phyloP scores from a whole-genome alignment of 2,797 vertebrate genomes.

The Intellagama lesueurii region DNA sequence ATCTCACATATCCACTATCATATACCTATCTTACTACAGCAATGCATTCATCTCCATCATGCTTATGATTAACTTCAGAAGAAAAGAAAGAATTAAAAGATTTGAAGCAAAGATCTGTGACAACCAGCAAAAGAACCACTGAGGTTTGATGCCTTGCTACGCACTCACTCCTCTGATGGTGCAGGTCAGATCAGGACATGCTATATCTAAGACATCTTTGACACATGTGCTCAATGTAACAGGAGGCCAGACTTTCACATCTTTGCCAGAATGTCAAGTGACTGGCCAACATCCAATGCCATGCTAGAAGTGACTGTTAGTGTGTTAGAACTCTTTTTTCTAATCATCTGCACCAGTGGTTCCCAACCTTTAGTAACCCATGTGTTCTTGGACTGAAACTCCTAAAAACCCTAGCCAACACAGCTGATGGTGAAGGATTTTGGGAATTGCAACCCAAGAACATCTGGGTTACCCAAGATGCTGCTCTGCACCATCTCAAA shows the following conservation, averaged over 20 bases:
- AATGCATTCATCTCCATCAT: not conserved
- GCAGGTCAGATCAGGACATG: not conserved
- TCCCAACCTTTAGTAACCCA: no score
- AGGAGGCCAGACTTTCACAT: not conserved
- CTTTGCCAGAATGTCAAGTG: constrained; percentile 15
- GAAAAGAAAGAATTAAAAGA: not conserved
- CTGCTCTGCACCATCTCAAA: no score
- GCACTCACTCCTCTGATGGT: not conserved
- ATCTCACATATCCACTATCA: not conserved
- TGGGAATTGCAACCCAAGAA: no score
- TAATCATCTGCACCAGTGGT: not conserved
- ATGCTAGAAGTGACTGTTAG: not conserved
- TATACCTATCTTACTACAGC: not conserved
- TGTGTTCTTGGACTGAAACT: no score
- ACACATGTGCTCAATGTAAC: not conserved
- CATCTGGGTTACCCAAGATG: no score
- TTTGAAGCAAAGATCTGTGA: not conserved
- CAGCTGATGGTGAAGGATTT: no score
- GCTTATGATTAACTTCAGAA: not conserved
- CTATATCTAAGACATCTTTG: not conserved
- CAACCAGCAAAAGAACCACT: not conserved
- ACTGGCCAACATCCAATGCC: not conserved
- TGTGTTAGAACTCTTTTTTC: not conserved
- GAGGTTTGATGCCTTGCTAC: not conserved
- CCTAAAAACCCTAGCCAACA: no score